Base-by-base conservation (phyloP, 2,113 vertebrate species). In the Centropus bengalensis region DNA sequence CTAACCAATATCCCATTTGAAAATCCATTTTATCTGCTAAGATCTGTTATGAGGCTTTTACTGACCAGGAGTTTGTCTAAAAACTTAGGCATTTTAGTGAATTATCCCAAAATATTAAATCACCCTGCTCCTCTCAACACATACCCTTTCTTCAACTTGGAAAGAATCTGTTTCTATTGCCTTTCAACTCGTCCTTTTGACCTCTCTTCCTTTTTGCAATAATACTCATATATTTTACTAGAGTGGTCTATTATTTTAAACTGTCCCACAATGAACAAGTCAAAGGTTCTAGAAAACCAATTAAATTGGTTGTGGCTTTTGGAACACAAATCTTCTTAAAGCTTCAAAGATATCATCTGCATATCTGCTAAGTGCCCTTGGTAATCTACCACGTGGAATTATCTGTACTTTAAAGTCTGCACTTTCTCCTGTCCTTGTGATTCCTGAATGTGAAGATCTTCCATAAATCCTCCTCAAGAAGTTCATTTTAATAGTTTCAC, bases 221-320 rank as follows among this genome's bases (percentile, higher is more conserved):
- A 93, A 84, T 44, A 7, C 24, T 85, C 5, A 4, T 79, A 59
- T 70, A 84, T 94, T 94, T 75, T 55, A 84, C 44, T 63, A 33
- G 68, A 83, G 67, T 42, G 13, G 28, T 49, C 59, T 75, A 51
- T 73, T 83, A 76, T 95, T 94, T 92, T 16, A 40, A 23, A 52
- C 17, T 56, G 42, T 71, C 36, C 54, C n/a, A 63, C 52, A 36
- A 5, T n/a, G 38, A 81, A 62, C 10, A 70, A 87, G 78, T 76
- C 84, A 91, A 81, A 94, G 32, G 78, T 66, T 71, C 36, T 71
- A 40, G 32, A 91, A 94, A 95, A 89, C 45, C 54, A 89, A 36
- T 84, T 89, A 81, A 71, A 28, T 24, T 71, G 44, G 30, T 68
- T 86, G 47, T 47, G 32, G 14, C 52, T 94, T 83, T 77, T 77